Percentiles rank a stretch among this genome's conserved stretches.
These are phyloP conservation scores for Agrotis exclamationis DNA, from an alignment of 2,888 invertebrate species.

Conservation along the genomic window DNA sequence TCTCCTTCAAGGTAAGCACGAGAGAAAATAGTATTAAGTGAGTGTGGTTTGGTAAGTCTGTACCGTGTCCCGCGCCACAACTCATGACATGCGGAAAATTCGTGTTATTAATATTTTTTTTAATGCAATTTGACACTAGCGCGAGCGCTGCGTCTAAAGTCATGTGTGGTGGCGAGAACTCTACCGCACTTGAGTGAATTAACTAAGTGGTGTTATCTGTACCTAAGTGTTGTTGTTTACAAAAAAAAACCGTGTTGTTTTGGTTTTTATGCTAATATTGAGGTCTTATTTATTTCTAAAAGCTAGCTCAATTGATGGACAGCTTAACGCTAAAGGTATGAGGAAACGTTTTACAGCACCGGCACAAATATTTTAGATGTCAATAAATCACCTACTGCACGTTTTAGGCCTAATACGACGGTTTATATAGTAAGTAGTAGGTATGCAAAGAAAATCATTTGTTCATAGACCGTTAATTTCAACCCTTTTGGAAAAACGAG, in stretches of 20 bases:
- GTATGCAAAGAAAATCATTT: background rate
- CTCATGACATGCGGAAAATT: too few relatives aligned
- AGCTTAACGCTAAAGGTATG: conserved; percentile 87
- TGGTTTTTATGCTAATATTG: conserved; percentile 36
- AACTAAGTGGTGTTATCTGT: background rate
- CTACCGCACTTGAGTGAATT: background rate
- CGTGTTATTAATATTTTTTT: too few relatives aligned
- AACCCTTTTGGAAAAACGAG: background rate
- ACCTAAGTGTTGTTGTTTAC: background rate
- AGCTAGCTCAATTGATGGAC: conserved; percentile 90
- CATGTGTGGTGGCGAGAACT: too few relatives aligned
- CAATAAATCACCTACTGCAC: conserved; percentile 9
- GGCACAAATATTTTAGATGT: conserved; percentile 5
- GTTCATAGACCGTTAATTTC: background rate
- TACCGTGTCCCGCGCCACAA: too few relatives aligned
- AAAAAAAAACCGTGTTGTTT: background rate
- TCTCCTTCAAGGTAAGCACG: conserved; percentile 91
- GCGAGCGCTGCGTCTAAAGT: too few relatives aligned
- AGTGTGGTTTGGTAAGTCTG: conserved; percentile 6
- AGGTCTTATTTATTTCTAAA: conserved; percentile 67
- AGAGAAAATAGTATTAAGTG: background rate
- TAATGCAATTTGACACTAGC: too few relatives aligned
- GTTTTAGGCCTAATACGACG: conserved; percentile 6
- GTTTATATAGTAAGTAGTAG: background rate
- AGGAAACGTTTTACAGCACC: conserved; percentile 25